phyloP scores from a whole-genome alignment of 2,797 vertebrate species.

The Pseudochirops corinnae region DNA sequence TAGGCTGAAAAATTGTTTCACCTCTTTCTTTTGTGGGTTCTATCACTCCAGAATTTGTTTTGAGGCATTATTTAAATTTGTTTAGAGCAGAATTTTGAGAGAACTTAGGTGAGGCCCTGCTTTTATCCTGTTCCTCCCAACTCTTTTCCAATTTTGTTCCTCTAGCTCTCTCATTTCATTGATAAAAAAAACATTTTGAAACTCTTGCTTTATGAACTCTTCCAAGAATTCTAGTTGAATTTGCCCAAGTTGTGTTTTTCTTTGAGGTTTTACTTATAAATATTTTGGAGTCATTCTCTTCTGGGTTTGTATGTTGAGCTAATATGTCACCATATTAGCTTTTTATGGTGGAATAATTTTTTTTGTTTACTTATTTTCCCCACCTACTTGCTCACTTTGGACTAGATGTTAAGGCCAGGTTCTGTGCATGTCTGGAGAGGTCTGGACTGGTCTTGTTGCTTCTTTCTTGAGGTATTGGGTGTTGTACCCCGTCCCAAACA shows the following conservation, averaged over 20 bases:
- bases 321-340: background rate
- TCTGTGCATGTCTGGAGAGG: background rate
- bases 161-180: background rate
- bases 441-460: background rate
- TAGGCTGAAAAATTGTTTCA: background rate
- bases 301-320: too few relatives aligned
- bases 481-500: background rate
- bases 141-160: background rate
- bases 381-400: background rate
- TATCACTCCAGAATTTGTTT: background rate
- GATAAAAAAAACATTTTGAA: background rate
- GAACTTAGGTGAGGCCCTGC: background rate
- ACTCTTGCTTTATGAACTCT: background rate
- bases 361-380: background rate
- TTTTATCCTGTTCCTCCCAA: background rate
- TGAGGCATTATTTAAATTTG: background rate
- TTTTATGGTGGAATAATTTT: background rate
- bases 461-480: background rate
- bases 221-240: background rate
- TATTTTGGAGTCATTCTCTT: too few relatives aligned
- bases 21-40: background rate
- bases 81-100: background rate
- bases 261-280: background rate
- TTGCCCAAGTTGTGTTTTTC: background rate
- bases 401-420: background rate